Percentiles rank a stretch among this genome's conserved stretches.
These are phyloP conservation scores for Capreolus pygargus DNA, from an alignment of 2,113 vertebrate genomes.

Conservation along the genomic window DNA sequence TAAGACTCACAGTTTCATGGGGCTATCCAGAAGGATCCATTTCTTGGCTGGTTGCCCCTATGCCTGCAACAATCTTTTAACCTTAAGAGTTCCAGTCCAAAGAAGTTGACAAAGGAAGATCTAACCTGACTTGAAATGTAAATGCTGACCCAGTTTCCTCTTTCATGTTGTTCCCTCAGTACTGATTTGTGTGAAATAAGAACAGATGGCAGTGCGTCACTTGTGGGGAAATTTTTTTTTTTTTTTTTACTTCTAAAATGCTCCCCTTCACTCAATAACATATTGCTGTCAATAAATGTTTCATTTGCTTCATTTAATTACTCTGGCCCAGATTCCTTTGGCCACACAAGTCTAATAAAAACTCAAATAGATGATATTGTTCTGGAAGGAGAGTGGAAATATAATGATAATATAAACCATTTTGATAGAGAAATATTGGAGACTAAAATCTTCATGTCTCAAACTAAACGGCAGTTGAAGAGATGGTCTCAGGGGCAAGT, in stretches of 20 bases:
- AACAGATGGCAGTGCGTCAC: conserved; percentile 49
- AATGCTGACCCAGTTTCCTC: conserved; percentile 56
- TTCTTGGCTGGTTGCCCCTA: not conserved
- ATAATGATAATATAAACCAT: conserved; percentile 28
- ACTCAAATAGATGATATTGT: conserved; percentile 21
- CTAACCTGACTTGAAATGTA: conserved; percentile 56
- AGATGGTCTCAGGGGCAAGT: conserved; percentile 2
- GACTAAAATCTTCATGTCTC: not conserved
- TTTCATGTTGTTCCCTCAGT: conserved; percentile 37
- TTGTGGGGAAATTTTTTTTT: not conserved
- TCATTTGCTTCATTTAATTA: conserved; percentile 54
- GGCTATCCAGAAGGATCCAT: not conserved
- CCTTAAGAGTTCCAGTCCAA: conserved; percentile 16
- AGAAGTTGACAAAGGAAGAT: conserved; percentile 45
- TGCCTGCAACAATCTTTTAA: conserved; percentile 20
- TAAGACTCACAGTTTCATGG: not conserved
- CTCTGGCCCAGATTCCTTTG: not conserved
- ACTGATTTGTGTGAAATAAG: conserved; percentile 37
- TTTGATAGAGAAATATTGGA: not conserved
- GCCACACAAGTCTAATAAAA: conserved; percentile 27
- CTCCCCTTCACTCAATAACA: not conserved
- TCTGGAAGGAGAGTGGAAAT: conserved; percentile 37
- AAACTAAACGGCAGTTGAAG: not conserved
- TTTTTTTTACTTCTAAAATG: not conserved
- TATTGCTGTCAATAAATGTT: conserved; percentile 41